These are phyloP conservation scores for Heliconius eleuchia DNA, from an alignment of 1,140 invertebrate genomes.

Conservation along the genomic window DNA sequence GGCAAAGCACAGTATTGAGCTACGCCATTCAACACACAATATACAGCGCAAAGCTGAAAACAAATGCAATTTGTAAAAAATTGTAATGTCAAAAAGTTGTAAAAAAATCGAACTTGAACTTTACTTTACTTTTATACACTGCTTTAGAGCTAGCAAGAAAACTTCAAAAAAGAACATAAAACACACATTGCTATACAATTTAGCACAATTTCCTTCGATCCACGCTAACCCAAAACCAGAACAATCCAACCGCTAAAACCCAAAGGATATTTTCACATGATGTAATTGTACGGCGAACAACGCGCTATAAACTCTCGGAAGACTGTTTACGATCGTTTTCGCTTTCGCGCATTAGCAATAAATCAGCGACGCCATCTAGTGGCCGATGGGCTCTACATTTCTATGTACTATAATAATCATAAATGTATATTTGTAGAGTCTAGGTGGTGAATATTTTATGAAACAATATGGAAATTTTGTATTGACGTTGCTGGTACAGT, in stretches of 20 bases:
- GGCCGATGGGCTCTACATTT: conserved; percentile 52
- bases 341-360: conserved; percentile 80
- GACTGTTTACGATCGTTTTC: conserved; percentile 76
- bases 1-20: too few species aligned
- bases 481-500: background rate
- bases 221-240: background rate
- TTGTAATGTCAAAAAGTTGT: too few species aligned
- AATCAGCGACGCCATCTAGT: conserved; percentile 69
- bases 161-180: too few species aligned
- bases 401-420: conserved; percentile 17
- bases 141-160: too few species aligned
- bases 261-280: conserved; percentile 39
- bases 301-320: conserved; percentile 61
- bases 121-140: too few species aligned
- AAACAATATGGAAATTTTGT: background rate
- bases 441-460: background rate
- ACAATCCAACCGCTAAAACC: conserved; percentile 16
- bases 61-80: too few species aligned
- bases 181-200: too few species aligned
- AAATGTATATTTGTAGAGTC: background rate
- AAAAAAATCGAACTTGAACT: too few species aligned
- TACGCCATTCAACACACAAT: too few species aligned
- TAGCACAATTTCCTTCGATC: background rate
- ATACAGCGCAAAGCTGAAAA: too few species aligned
- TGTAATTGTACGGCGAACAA: conserved; percentile 66